A percentile compares a stretch with the other conserved stretches of the same genome.
Evolutionary conservation across 92 coral and sea anemone species (phyloP).

Genomic region (Paramuricea clavata): DNA sequence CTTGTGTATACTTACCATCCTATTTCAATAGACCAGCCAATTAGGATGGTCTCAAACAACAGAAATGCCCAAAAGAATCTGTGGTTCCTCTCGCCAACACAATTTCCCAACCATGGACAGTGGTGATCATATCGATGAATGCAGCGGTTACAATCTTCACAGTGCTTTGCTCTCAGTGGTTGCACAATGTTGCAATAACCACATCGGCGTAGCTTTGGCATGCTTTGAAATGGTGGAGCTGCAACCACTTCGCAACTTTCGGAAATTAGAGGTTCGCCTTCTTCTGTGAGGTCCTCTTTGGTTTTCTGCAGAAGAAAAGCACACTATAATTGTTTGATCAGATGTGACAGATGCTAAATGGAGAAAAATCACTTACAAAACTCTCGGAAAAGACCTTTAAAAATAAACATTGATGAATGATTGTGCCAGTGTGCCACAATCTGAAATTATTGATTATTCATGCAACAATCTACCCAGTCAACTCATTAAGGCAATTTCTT

Average conservation of each 20-base stretch:
- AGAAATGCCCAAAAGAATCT: slow-evolving; percentile 96
- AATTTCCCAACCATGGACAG: slow-evolving; percentile 98
- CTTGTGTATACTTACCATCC: slow-evolving; percentile 80
- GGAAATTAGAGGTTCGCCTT: slow-evolving; percentile 67
- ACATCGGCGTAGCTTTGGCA: slow-evolving; percentile 89
- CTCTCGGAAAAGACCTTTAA: neutral
- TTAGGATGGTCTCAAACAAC: slow-evolving; percentile 77
- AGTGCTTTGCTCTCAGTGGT: slow-evolving; percentile 95
- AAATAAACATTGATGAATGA: too few species aligned
- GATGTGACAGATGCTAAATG: too few species aligned
- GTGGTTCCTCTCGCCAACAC: slow-evolving; percentile 98
- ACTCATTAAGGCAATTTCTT: too few species aligned
- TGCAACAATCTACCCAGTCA: too few species aligned
- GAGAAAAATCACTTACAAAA: neutral
- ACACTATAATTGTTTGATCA: too few species aligned
- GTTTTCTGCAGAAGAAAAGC: slow-evolving; percentile 57
- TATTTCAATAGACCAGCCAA: slow-evolving; percentile 91
- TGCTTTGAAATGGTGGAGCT: slow-evolving; percentile 88
- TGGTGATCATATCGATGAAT: slow-evolving; percentile 98
- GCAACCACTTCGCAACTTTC: slow-evolving; percentile 95
- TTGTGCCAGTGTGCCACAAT: too few species aligned
- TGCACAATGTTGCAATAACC: slow-evolving; percentile 95
- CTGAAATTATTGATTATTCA: too few species aligned
- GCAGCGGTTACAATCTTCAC: slow-evolving; percentile 98
- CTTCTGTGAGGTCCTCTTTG: slow-evolving; percentile 73